Percentiles rank a stretch among this genome's conserved stretches.
phyloP scores from a whole-genome alignment of 1,140 invertebrate genomes.

The Onthophagus taurus region DNA sequence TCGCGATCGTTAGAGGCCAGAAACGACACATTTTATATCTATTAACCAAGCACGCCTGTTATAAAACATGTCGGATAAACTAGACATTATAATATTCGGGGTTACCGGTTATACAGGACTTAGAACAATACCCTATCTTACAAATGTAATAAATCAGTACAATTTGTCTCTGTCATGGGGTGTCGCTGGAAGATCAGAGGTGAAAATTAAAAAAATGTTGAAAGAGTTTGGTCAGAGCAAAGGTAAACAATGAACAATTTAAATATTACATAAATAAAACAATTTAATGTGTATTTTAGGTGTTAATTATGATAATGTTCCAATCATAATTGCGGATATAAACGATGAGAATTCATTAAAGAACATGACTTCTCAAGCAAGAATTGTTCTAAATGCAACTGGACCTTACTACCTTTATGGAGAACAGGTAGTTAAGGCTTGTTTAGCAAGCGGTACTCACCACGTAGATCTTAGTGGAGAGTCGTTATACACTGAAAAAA shows the following conservation, averaged over 20 bases:
- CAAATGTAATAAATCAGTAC: conserved; percentile 25
- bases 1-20: no score
- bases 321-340: conserved; percentile 70
- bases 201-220: conserved; percentile 64
- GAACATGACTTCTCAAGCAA: conserved; percentile 64
- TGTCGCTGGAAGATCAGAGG: conserved; percentile 59
- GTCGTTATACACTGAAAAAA: conserved; percentile 75
- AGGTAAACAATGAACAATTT: conserved; percentile 26
- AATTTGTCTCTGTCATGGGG: conserved; percentile 51
- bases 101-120: conserved; percentile 80
- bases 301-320: conserved; percentile 46
- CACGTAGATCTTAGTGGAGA: conserved; percentile 93
- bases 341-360: conserved; percentile 58
- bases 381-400: conserved; percentile 75
- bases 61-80: no score
- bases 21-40: no score
- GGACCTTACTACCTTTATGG: conserved; percentile 87
- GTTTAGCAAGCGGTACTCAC: conserved; percentile 69
- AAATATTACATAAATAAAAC: background rate
- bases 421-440: conserved; percentile 80
- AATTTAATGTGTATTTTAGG: background rate
- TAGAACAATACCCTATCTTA: conserved; percentile 42
- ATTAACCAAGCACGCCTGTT: no score
- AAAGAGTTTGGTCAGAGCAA: conserved; percentile 48
- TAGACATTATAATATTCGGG: conserved; percentile 72